phyloP scores from a whole-genome alignment of 30 jellyfish, hydroid and myxozoan species.

The Turritopsis rubra region DNA sequence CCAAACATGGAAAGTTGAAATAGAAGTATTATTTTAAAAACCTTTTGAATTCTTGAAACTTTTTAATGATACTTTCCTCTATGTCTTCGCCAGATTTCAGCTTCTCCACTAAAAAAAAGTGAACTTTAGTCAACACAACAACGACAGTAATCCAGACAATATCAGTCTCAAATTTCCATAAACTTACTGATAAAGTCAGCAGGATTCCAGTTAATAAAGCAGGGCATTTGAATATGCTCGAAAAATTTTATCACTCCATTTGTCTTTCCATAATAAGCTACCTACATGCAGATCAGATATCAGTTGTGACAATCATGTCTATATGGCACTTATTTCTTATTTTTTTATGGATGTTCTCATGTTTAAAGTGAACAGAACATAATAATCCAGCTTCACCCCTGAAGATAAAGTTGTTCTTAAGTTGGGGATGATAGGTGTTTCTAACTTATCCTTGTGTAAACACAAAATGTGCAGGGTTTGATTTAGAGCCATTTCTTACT shows the following conservation, averaged over 20 bases:
- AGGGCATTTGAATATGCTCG: conserved; percentile 41
- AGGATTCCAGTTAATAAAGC: conserved; percentile 66
- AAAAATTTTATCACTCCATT: conserved; percentile 42
- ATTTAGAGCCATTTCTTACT: too few species aligned
- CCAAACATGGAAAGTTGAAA: neutral
- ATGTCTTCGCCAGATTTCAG: conserved; percentile 32
- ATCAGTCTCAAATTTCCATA: neutral
- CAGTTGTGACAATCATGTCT: neutral
- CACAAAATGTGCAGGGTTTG: too few species aligned
- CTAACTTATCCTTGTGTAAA: too few species aligned
- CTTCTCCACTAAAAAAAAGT: conserved; percentile 38
- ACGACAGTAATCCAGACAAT: neutral
- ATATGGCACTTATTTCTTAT: too few species aligned
- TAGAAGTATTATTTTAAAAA: neutral
- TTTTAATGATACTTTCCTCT: conserved; percentile 29
- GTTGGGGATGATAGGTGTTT: too few species aligned
- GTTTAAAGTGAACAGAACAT: too few species aligned
- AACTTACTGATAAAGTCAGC: conserved; percentile 56
- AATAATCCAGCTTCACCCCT: too few species aligned
- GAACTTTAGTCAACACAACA: neutral
- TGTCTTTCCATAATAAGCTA: conserved; percentile 40
- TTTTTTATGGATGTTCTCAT: too few species aligned
- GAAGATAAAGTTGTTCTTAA: too few species aligned
- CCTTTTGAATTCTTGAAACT: conserved; percentile 18
- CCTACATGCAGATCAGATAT: neutral